These are phyloP conservation scores for Spodoptera frugiperda DNA, from an alignment of 1,140 invertebrate genomes.

Conservation along the genomic window DNA sequence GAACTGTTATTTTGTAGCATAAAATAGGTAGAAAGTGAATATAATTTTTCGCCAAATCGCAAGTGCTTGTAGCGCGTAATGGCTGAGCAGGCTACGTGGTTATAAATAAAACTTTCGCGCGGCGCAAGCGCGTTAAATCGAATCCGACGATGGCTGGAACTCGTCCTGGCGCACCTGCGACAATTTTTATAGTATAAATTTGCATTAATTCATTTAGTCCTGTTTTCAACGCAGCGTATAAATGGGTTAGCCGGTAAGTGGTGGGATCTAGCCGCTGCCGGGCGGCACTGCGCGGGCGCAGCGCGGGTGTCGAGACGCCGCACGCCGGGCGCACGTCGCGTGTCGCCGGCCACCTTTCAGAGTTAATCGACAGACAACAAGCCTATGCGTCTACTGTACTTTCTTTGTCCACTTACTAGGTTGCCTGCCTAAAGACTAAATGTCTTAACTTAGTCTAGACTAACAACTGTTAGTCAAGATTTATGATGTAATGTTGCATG, in stretches of 20 bases:
- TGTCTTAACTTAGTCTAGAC: not conserved
- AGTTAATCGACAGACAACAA: slow-evolving; percentile 58
- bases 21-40: slow-evolving; percentile 32
- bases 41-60: slow-evolving; percentile 59
- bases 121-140: slow-evolving; percentile 81
- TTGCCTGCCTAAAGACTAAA: not conserved
- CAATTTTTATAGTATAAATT: slow-evolving; percentile 86
- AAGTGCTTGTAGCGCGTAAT: slow-evolving; percentile 58
- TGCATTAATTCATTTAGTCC: slow-evolving; percentile 86
- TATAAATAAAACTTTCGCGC: slow-evolving; percentile 84
- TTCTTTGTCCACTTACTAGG: not conserved
- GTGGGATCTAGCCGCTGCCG: slow-evolving; percentile 68
- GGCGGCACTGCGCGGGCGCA: slow-evolving; percentile 20
- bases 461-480: too few species aligned
- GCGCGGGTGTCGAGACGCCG: slow-evolving; percentile 31
- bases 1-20: not conserved
- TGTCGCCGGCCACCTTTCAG: slow-evolving; percentile 29
- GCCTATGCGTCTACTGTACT: slow-evolving; percentile 12
- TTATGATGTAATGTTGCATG: too few species aligned
- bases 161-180: slow-evolving; percentile 83
- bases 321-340: slow-evolving; percentile 40
- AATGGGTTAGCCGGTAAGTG: slow-evolving; percentile 86
- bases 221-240: slow-evolving; percentile 81
- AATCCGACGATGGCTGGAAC: slow-evolving; percentile 79
- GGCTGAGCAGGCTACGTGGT: slow-evolving; percentile 54